phyloP scores from a whole-genome alignment of 92 coral and sea anemone genomes.

The Umimayanthus chanpuru region DNA sequence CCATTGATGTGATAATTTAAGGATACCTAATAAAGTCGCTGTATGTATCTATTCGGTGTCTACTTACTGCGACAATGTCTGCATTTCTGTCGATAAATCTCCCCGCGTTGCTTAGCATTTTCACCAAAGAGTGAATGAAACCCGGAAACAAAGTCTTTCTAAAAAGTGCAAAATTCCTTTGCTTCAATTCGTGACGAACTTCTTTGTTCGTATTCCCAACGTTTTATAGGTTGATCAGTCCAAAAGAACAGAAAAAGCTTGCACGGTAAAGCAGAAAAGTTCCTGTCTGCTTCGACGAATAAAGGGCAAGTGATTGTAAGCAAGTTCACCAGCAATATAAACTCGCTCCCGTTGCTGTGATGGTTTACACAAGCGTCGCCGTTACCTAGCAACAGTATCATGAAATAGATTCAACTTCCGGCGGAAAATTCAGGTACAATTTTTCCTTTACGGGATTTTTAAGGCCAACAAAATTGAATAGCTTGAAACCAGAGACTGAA shows the following conservation, averaged over 20 bases:
- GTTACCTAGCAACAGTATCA: conserved; percentile 32
- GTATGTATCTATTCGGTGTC: not conserved
- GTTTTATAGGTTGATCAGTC: not conserved
- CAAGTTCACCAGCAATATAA: not conserved
- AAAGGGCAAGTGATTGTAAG: not conserved
- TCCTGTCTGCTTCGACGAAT: not conserved
- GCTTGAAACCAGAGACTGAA: too few relatives aligned
- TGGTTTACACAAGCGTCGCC: conserved; percentile 26
- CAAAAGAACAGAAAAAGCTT: not conserved
- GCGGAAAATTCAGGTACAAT: not conserved
- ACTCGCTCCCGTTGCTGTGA: conserved; percentile 5
- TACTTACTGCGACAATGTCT: conserved; percentile 85
- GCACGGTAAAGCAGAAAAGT: not conserved
- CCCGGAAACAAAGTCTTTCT: not conserved
- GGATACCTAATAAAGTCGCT: not conserved
- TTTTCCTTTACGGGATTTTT: too few relatives aligned
- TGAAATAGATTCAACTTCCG: not conserved
- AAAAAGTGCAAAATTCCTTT: conserved; percentile 17
- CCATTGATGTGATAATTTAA: not conserved
- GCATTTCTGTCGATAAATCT: conserved; percentile 94
- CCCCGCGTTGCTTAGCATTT: conserved; percentile 88
- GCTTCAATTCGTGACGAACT: not conserved
- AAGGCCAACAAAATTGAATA: too few relatives aligned
- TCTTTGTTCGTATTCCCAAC: not conserved
- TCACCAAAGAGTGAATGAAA: not conserved